Evolutionary conservation across 2,113 vertebrate species (phyloP).

Genomic region (Ptyas mucosa): DNA sequence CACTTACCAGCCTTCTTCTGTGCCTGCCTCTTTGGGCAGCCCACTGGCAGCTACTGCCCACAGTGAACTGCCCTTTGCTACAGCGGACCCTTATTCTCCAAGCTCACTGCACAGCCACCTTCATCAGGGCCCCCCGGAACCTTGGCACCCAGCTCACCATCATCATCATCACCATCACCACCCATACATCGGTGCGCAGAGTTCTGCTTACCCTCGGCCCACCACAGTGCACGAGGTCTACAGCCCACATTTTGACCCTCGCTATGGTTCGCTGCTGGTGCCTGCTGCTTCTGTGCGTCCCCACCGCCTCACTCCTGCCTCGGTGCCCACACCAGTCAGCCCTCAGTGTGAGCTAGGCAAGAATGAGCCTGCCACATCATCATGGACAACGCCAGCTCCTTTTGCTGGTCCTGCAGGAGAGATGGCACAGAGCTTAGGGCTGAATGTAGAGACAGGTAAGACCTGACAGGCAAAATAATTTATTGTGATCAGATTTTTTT

Average conservation of each 20-base stretch:
- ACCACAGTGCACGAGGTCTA: slow-evolving; percentile 89
- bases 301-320: slow-evolving; percentile 77
- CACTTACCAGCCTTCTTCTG: slow-evolving; percentile 82
- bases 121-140: slow-evolving; percentile 84
- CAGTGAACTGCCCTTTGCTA: slow-evolving; percentile 84
- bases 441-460: slow-evolving; percentile 92
- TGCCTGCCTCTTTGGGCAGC: slow-evolving; percentile 72
- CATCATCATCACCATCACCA: slow-evolving; percentile 83
- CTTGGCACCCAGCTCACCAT: slow-evolving; percentile 90
- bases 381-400: slow-evolving; percentile 79
- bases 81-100: slow-evolving; percentile 82
- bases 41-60: slow-evolving; percentile 73
- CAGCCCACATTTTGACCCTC: slow-evolving; percentile 87
- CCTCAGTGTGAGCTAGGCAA: slow-evolving; percentile 87
- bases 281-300: slow-evolving; percentile 82
- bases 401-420: slow-evolving; percentile 81
- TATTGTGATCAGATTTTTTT: not conserved
- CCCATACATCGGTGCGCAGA: slow-evolving; percentile 84
- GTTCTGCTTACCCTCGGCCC: slow-evolving; percentile 80
- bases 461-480: not conserved
- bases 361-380: slow-evolving; percentile 70
- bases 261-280: slow-evolving; percentile 87
- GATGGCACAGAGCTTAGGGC: slow-evolving; percentile 78
- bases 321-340: slow-evolving; percentile 73
- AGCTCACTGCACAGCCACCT: slow-evolving; percentile 87